Conservation (phyloP, 2,797 vertebrate species). For the Lateolabrax maculatus region DNA sequence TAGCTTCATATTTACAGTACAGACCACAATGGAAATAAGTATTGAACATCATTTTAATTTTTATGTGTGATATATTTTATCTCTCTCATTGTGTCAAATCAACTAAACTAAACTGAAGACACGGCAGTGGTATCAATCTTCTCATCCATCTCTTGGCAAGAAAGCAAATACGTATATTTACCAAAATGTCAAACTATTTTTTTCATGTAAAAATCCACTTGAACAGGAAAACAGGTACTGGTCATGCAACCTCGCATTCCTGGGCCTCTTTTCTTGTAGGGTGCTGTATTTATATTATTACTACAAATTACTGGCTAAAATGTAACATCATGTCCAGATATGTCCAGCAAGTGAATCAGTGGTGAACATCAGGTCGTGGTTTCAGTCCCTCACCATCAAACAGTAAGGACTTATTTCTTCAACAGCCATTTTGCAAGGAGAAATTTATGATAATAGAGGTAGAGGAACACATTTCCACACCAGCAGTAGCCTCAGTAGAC, state of each 20-base stretch:
- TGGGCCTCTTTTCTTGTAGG: background rate
- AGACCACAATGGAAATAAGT: background rate
- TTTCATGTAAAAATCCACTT: slow-evolving; percentile 21
- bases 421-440: background rate
- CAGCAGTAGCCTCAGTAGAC: slow-evolving; percentile 24
- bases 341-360: slow-evolving; percentile 19
- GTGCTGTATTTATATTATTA: slow-evolving; percentile 24
- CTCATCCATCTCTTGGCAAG: background rate
- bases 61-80: too few relatives aligned
- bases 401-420: slow-evolving; percentile 8
- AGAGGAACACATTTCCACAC: slow-evolving; percentile 16
- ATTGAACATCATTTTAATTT: background rate
- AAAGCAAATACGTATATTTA: slow-evolving; percentile 4
- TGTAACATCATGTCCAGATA: slow-evolving; percentile 2
- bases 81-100: background rate
- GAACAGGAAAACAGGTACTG: slow-evolving; percentile 8
- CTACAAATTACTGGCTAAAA: slow-evolving; percentile 3
- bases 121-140: background rate
- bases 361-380: slow-evolving; percentile 10
- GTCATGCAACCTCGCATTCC: background rate
- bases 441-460: background rate
- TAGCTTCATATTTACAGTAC: background rate
- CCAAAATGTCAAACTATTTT: slow-evolving; percentile 11
- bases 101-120: slow-evolving; percentile 6
- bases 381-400: slow-evolving; percentile 15